Evolutionary conservation across 2,113 vertebrate species (phyloP).

Genomic region (Isichthys henryi): DNA sequence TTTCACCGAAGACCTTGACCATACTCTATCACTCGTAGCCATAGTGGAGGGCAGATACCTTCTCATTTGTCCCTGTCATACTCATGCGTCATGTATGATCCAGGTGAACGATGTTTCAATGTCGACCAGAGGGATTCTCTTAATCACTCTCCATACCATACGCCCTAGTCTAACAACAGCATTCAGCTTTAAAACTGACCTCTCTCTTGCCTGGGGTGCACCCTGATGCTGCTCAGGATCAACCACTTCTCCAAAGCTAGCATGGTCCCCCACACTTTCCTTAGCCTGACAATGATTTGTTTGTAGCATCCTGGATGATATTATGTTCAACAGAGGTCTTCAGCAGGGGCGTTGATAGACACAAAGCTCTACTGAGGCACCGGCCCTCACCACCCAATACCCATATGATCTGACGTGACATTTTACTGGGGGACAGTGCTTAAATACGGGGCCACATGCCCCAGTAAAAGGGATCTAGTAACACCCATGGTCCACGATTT

Average conservation of each 20-base stretch:
- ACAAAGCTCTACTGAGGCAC: neutral
- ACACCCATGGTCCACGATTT: neutral
- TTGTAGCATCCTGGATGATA: neutral
- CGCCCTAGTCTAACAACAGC: neutral
- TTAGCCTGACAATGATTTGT: neutral
- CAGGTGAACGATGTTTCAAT: neutral
- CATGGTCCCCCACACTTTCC: neutral
- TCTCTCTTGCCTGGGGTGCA: neutral
- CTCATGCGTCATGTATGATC: neutral
- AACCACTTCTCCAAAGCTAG: neutral
- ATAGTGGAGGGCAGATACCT: neutral
- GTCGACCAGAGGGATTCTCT: neutral
- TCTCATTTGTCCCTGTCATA: neutral
- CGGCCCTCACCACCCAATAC: neutral
- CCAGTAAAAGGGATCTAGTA: neutral
- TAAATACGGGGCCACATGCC: neutral
- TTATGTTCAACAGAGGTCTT: neutral
- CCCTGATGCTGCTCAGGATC: neutral
- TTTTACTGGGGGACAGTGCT: neutral
- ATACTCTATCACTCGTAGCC: neutral
- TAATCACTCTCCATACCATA: neutral
- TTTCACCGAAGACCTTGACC: neutral
- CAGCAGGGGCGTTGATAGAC: neutral
- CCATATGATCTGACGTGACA: neutral
- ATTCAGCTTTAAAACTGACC: neutral